Percentiles rank a stretch among this genome's conserved stretches.
These are phyloP conservation scores for Ommatoiulus sabulosus DNA, from an alignment of 2,888 invertebrate species.

Conservation along the genomic window DNA sequence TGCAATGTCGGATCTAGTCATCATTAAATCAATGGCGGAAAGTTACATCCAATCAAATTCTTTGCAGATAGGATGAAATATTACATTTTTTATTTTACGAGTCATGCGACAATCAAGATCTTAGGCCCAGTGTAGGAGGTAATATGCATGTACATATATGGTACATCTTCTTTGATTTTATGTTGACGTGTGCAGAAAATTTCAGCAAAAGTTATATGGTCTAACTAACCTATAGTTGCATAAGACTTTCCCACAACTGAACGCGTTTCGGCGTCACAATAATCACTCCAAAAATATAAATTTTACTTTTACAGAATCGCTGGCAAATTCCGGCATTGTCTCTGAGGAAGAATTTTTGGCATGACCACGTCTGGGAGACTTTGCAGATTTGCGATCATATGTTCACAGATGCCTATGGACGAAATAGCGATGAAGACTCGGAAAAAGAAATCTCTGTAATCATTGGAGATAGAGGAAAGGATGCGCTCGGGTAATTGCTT, in stretches of 20 bases:
- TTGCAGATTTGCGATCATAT: background rate
- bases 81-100: background rate
- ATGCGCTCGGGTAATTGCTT: constrained; percentile 3
- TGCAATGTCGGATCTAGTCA: background rate
- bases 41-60: too few relatives aligned
- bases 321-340: background rate
- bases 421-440: background rate
- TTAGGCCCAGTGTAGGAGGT: too few relatives aligned
- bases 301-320: background rate
- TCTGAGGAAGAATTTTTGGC: background rate
- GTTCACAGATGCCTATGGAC: background rate
- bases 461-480: background rate
- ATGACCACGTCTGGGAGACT: background rate
- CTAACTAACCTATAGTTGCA: too few relatives aligned
- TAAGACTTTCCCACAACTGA: too few relatives aligned
- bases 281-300: too few relatives aligned
- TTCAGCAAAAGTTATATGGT: too few relatives aligned
- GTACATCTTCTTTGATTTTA: too few relatives aligned
- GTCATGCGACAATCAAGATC: background rate
- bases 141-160: too few relatives aligned
- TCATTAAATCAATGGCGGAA: too few relatives aligned
- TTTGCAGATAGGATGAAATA: background rate
- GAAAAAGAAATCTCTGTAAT: background rate
- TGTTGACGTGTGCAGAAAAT: too few relatives aligned
- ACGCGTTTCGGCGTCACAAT: too few relatives aligned